Base-by-base conservation (phyloP, 2,888 invertebrate genomes). In the Acrobeloides nanus region DNA sequence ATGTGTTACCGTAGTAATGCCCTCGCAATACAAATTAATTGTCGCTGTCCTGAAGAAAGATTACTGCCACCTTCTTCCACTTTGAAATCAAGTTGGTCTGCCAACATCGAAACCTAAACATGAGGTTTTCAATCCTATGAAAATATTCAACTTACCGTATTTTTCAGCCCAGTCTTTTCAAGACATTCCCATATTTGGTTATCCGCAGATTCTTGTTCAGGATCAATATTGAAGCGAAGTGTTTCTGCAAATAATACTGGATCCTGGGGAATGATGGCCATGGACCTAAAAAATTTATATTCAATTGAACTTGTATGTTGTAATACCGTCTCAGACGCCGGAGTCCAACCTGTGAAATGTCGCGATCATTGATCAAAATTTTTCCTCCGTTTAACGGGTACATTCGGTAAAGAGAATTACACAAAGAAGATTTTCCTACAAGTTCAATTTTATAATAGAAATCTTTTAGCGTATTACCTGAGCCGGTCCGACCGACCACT, bases 151-250 rank as follows among this genome's bases (percentile, higher is more conserved):
- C 4, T 6, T 53, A 38, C 21, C 52, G 38, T 18, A 49, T 53
- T 27, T 59, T 32, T 76, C 86, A 93, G 81, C 79, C 92, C 89
- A 1, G 89, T 86, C 70, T 86, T 83, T 64, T 89, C 86, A 35
- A 95, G 76, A 18, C 88, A 84, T 42, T 80, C 80, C 92, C 92
- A 93, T 37, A 95, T 76, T 46, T 86, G 84, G 0, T 83, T 84
- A 68, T 95, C 93, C 1, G 81, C 77, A 75, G 85, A 82, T 2
- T 76, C 75, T 61, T 82, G 80, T 75, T 89, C 86, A 2, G 93
- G 93, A 79, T 93, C 93, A 53, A 93, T 81, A 79, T 93, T 93
- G 78, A 86, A 81, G 41, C 93, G 81, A 23, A 82, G 68, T 20
- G 80, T 80, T 32, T 81, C 81, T 24, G 78, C 78, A 66, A 82